Evolutionary conservation across 2,113 vertebrate species (phyloP).

Genomic region (Rhinopomastus cyanomelas): DNA sequence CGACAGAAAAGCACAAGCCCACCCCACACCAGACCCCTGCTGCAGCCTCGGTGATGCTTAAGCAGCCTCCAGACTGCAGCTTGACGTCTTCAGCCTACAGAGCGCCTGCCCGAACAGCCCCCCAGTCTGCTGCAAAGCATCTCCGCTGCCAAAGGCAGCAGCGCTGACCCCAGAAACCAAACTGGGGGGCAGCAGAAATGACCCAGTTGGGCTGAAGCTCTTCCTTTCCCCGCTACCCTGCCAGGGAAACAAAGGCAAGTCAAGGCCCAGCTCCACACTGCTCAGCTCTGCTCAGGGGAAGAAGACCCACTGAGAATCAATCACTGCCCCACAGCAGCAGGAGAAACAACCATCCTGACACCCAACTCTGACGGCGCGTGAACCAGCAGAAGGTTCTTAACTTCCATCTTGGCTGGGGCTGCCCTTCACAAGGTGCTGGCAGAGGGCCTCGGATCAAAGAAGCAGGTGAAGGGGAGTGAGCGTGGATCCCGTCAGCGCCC

Average conservation of each 20-base stretch:
- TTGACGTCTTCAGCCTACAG: background rate
- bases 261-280: background rate
- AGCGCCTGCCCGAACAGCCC: background rate
- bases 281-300: background rate
- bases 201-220: background rate
- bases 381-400: background rate
- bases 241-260: background rate
- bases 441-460: background rate
- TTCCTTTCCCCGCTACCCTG: background rate
- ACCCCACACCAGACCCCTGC: background rate
- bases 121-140: background rate
- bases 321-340: background rate
- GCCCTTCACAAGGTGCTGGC: background rate
- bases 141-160: background rate
- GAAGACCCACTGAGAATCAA: fast-evolving
- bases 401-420: background rate
- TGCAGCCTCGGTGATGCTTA: background rate
- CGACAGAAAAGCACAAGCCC: background rate
- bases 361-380: background rate
- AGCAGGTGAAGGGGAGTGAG: background rate
- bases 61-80: background rate
- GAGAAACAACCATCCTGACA: background rate
- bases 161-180: background rate
- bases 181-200: background rate
- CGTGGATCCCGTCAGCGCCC: background rate